These are phyloP conservation scores for Drosophila watanabei DNA, from an alignment of 1,140 invertebrate species.

Conservation along the genomic window DNA sequence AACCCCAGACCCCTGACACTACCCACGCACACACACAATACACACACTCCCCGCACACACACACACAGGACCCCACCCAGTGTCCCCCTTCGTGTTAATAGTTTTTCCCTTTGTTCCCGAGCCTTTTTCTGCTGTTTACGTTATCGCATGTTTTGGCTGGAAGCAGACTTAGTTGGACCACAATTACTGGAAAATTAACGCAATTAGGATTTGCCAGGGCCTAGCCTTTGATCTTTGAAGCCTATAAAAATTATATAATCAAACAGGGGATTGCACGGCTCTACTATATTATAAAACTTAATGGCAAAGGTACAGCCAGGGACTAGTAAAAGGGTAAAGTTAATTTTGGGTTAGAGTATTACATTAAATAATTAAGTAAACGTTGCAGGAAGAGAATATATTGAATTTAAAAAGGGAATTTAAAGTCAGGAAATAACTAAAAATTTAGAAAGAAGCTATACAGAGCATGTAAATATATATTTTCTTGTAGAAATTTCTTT, in stretches of 20 bases:
- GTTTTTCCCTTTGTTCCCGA: conserved; percentile 53
- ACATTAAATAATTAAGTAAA: conserved; percentile 16
- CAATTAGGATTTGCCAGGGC: conserved; percentile 58
- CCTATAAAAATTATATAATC: conserved; percentile 37
- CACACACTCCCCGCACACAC: background rate
- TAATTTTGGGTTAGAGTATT: conserved; percentile 5
- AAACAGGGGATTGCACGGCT: conserved; percentile 9
- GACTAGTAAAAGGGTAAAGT: no score
- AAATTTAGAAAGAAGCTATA: background rate
- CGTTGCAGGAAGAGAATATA: background rate
- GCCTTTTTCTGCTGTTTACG: conserved; percentile 50
- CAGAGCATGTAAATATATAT: background rate
- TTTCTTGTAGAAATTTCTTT: background rate
- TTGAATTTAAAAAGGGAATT: background rate
- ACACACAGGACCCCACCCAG: conserved; percentile 16
- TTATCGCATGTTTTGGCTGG: conserved; percentile 62
- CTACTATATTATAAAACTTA: conserved; percentile 7
- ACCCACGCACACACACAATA: conserved; percentile 15
- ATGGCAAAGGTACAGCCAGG: background rate
- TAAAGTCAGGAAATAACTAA: background rate
- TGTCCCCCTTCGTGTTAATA: conserved; percentile 69
- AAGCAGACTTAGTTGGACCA: conserved; percentile 38
- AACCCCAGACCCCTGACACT: background rate
- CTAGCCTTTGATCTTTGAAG: conserved; percentile 41
- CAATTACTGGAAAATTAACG: conserved; percentile 80